A percentile compares a stretch with the other conserved stretches of the same genome.
These are phyloP conservation scores for Drosophila rellima DNA, from an alignment of 2,888 invertebrate genomes.

Conservation along the genomic window DNA sequence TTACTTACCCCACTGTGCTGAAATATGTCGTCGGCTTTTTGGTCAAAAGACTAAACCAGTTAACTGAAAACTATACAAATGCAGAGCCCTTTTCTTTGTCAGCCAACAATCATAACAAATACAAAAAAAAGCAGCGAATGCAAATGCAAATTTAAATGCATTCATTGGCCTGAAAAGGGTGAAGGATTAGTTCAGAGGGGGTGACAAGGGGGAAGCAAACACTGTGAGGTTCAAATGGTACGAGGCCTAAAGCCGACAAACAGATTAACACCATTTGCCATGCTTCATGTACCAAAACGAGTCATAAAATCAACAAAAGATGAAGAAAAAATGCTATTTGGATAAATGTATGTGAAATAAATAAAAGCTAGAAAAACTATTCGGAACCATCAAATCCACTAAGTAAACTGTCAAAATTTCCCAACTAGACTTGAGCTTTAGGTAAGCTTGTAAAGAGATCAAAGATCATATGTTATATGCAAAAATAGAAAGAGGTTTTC, in stretches of 20 bases:
- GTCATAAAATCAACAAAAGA: constrained; percentile 15
- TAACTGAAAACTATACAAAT: constrained; percentile 46
- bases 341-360: not conserved
- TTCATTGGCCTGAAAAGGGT: constrained; percentile 1
- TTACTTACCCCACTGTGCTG: constrained; percentile 10
- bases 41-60: constrained; percentile 39
- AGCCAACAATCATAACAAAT: constrained; percentile 17
- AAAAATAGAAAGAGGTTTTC: not conserved
- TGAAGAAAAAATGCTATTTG: not conserved
- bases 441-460: not conserved
- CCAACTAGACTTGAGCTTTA: not conserved
- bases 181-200: too few species aligned
- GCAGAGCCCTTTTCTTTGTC: constrained; percentile 30
- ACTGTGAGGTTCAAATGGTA: constrained; percentile 3
- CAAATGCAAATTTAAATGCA: constrained; percentile 40
- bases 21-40: constrained; percentile 29
- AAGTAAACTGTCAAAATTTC: not conserved
- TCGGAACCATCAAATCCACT: not conserved
- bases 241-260: constrained; percentile 19
- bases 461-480: not conserved
- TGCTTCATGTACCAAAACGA: constrained; percentile 24
- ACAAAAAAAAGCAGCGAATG: constrained; percentile 26
- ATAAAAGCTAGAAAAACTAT: not conserved
- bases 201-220: not conserved
- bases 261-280: constrained; percentile 29